Base-by-base conservation (phyloP, 2,797 vertebrate species). In the Aulostomus chinensis region DNA sequence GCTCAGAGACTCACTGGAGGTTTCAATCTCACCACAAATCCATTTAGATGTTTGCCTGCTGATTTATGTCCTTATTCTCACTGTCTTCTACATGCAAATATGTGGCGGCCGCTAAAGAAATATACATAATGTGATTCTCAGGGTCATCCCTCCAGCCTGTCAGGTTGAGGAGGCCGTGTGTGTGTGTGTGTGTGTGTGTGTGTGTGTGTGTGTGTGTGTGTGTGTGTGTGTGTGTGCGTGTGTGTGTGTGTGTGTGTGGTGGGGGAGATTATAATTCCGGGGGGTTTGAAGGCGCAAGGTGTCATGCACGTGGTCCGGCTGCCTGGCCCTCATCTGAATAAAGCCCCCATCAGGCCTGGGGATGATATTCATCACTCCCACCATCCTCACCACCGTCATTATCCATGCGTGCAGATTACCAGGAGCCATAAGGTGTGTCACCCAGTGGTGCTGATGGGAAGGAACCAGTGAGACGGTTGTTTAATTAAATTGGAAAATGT, bases 1-100 rank as follows among this genome's bases (percentile, higher is more conserved):
- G 84, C 86, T 86, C 80, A 75, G 78, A 88, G 88, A 86, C 83
- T 88, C 58, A 73, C 87, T 59, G 52, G 75, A 80, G 83, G 85
- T 89, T 90, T 91, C 90, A 90, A 88, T 91, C 88, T 89, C 86
- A 47, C 80, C 67, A 47, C 84, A 89, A 87, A 90, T 90, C 86
- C 87, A 88, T 89, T 90, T 90, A 90, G 88, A 88, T 86, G 86
- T 90, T 90, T 86, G 84, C 83, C 83, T 3, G 62, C 85, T 91
- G 90, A 91, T 91, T 91, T 91, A 91, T 90, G 86, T 84, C 86
- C 86, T 91, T 91, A 91, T 91, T 91, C 88, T 89, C 91, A 89
- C 87, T 91, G 89, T 89, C 90, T 89, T 83, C 88, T 80, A 87
- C 88, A 91, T 91, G 89, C 89, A 89, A 91, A 91, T 91, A 78